A percentile compares a stretch with the other conserved stretches of the same genome.
Evolutionary conservation across 1,140 invertebrate genomes (phyloP).

Genomic region (Helicoverpa armigera): DNA sequence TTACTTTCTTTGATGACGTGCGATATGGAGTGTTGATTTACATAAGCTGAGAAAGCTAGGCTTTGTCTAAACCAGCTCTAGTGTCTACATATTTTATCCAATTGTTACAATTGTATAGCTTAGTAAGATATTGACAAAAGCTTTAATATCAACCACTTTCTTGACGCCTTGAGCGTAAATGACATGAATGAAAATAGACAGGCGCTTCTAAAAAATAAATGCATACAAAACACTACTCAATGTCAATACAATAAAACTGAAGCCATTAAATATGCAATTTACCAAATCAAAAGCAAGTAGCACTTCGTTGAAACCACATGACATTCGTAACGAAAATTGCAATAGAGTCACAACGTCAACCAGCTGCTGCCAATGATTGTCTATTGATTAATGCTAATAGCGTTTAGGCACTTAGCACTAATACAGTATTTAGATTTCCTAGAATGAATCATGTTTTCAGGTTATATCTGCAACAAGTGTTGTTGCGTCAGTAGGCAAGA

Average conservation of each 20-base stretch:
- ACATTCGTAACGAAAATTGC: conserved; percentile 19
- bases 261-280: neutral
- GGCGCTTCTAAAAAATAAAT: neutral
- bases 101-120: too few species aligned
- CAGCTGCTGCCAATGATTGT: conserved; percentile 13
- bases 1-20: neutral
- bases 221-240: neutral
- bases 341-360: neutral
- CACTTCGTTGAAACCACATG: conserved; percentile 15
- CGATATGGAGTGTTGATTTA: too few species aligned
- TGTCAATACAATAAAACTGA: neutral
- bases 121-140: too few species aligned
- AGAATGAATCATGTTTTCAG: conserved; percentile 13
- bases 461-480: conserved; percentile 15
- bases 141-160: too few species aligned
- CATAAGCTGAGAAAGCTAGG: too few species aligned
- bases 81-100: too few species aligned
- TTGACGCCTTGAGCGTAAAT: too few species aligned
- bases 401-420: conserved; percentile 7
- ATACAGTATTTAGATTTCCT: conserved; percentile 2
- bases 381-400: conserved; percentile 7
- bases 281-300: conserved; percentile 4
- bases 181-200: neutral
- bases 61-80: too few species aligned
- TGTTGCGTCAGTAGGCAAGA: conserved; percentile 28